Base-by-base conservation (phyloP, 2,888 invertebrate genomes). In the Epinotia nisella region DNA sequence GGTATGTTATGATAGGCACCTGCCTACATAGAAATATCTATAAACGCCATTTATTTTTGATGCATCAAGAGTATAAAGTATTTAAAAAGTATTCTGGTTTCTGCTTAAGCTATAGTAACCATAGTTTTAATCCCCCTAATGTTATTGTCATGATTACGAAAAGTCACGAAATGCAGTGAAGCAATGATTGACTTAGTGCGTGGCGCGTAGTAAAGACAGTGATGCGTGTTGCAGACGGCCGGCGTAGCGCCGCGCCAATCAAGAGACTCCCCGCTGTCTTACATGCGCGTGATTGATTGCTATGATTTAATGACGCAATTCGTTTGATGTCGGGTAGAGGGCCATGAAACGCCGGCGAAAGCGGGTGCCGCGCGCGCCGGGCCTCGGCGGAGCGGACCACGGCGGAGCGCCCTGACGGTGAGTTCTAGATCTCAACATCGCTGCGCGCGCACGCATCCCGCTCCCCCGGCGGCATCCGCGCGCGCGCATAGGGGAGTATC, bases 391-490 rank as follows among this genome's bases (percentile, higher is more conserved):
- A 77, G 79, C 78, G 80, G 79, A 77, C 79, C 78, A 81, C 78
- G 81, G 80, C 83, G 78, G 81, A 82, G 81, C 81, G 76, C 67
- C 68, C 73, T 72, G 64, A 85, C 86, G 93, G 94, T 93, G 92
- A 93, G 94, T 94, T 94, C 94, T 94, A 94, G 90, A 94, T 94
- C 94, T 94, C 94, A 93, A 93, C 89, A 94, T 94, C 94, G 94
- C 94, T 86, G 91, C 87, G 90, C 91, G 91, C 85, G 89, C 89
- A 84, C 90, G 86, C 88, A 89, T 87, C 79, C 53, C 79, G 75
- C 80, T 79, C 72, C 70, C 70, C 72, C 75, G 81, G 78, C 80
- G 79, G 78, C 82, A 88, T 91, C 84, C 89, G 89, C 84, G 83
- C 90, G 88, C 91, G 91, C 90, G 88, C 87, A 87, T 89, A 90